Base-by-base conservation (phyloP, 2,113 vertebrate genomes). In the Sinocyclocheilus anshuiensis region DNA sequence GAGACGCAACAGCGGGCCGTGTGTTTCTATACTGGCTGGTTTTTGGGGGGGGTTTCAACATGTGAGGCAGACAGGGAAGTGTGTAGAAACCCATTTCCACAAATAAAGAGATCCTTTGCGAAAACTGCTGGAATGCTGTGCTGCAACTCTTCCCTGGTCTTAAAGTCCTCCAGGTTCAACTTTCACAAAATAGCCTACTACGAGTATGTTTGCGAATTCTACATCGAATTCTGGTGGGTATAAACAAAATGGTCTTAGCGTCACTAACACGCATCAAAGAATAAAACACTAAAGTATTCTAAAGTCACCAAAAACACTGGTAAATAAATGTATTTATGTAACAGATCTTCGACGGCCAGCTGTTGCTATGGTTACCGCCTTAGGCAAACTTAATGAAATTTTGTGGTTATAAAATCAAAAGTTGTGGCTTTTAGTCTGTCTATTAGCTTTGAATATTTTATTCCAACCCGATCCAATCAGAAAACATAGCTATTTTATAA, bases 101-200 rank as follows among this genome's bases (percentile, higher is more conserved):
- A 81, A 83, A 82, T 77, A 92, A 76, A 72, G 77, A 87, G 55
- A 45, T 85, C 83, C 76, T 42, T 26, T 87, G 87, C 87, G 33
- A 89, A 89, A 91, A 86, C 55, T 79, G 33, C 29, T 65, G 90
- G 86, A 89, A 86, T 89, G 86, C 24, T 61, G 77, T 65, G 81
- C 87, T 11, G 81, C 53, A 39, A 33, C 71, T 75, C 26, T 84
- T 0, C 48, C 92, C 4, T 0, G 92, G 94, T 93, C 94, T 89
- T 93, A 95, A 90, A 89, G 85, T 78, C 89, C 81, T 59, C 84
- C 87, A 0, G 0, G 0, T 80, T 63, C 10, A 15, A 6, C 61
- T 10, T 1, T 12, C 26, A 71, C 29, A 20, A 1, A 36, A 16
- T 9, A 50, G 12, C 6, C 15, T 29, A 53, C 50, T 53, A 53